Evolutionary conservation across 2,888 invertebrate species (phyloP).

Genomic region (Drosophila neoperkinsi): DNA sequence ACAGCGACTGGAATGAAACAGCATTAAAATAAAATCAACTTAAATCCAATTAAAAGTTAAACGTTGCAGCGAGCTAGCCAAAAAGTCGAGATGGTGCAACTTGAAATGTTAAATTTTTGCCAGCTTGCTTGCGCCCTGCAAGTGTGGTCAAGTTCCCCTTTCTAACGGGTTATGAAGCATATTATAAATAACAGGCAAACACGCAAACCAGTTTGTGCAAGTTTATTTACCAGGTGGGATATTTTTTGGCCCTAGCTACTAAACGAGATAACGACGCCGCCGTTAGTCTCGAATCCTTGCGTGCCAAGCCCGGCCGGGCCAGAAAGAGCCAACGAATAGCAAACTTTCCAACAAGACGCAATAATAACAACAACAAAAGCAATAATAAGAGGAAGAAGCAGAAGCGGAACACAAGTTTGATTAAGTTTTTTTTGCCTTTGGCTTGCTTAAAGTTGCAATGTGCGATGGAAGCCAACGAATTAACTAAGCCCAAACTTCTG

Average conservation of each 20-base stretch:
- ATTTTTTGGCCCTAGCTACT: slow-evolving; percentile 31
- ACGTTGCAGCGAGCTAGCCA: slow-evolving; percentile 42
- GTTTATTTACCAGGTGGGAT: slow-evolving; percentile 64
- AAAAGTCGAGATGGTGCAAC: slow-evolving; percentile 51
- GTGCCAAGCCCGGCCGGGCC: slow-evolving; percentile 44
- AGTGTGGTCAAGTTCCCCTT: slow-evolving; percentile 63
- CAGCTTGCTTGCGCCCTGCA: slow-evolving; percentile 11
- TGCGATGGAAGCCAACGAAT: slow-evolving; percentile 58
- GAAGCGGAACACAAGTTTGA: slow-evolving; percentile 60
- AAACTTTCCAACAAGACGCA: slow-evolving; percentile 41
- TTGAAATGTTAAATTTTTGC: slow-evolving; percentile 52
- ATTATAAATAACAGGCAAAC: slow-evolving; percentile 77
- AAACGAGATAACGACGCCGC: slow-evolving; percentile 65
- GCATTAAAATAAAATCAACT: slow-evolving; percentile 52
- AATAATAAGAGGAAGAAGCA: slow-evolving; percentile 21
- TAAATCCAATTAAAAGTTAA: slow-evolving; percentile 77
- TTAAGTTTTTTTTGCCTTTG: slow-evolving; percentile 69
- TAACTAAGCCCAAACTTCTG: slow-evolving; percentile 62
- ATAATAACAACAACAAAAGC: slow-evolving; percentile 19
- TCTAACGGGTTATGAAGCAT: slow-evolving; percentile 28
- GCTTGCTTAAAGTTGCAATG: slow-evolving; percentile 66
- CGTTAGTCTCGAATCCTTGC: slow-evolving; percentile 47
- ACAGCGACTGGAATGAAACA: slow-evolving; percentile 2
- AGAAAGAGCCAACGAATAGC: slow-evolving; percentile 7
- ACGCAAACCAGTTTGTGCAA: slow-evolving; percentile 73